Conservation (phyloP, 1,140 invertebrate genomes). For the Macrocentrus cingulum region DNA sequence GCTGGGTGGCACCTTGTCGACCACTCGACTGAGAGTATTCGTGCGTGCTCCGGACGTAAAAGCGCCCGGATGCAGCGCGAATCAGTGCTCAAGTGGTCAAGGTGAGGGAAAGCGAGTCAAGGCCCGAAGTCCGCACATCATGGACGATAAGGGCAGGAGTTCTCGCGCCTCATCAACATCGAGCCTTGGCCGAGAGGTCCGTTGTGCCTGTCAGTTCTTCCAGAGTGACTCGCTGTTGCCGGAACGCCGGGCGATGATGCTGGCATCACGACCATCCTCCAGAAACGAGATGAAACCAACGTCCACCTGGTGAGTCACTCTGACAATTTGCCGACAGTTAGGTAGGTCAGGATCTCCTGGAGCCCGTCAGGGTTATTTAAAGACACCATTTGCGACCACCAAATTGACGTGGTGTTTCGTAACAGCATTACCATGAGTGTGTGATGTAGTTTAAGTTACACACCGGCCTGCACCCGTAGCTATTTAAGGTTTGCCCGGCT, state of each 20-base stretch:
- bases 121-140: slow-evolving; percentile 37
- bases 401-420: not conserved
- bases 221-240: slow-evolving; percentile 75
- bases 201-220: slow-evolving; percentile 82
- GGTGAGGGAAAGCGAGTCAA: not conserved
- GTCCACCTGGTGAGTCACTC: too few species aligned
- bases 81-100: not conserved
- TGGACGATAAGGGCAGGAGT: slow-evolving; percentile 44
- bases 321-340: not conserved
- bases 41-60: slow-evolving; percentile 5
- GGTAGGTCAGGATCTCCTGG: not conserved
- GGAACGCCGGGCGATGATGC: slow-evolving; percentile 68
- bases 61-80: not conserved
- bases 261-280: slow-evolving; percentile 40
- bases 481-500: slow-evolving; percentile 56
- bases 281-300: slow-evolving; percentile 35
- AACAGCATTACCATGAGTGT: not conserved
- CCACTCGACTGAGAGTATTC: slow-evolving; percentile 20
- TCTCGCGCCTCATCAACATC: slow-evolving; percentile 67
- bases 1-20: slow-evolving; percentile 14
- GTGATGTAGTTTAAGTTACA: slow-evolving; percentile 25
- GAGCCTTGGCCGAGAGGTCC: slow-evolving; percentile 67
- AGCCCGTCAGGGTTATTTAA: not conserved
- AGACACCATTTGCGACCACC: not conserved
- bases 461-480: slow-evolving; percentile 31